Percentiles rank a stretch among this genome's conserved stretches.
Evolutionary conservation across 1,140 invertebrate genomes (phyloP).

Genomic region (Cecropterus lyciades): DNA sequence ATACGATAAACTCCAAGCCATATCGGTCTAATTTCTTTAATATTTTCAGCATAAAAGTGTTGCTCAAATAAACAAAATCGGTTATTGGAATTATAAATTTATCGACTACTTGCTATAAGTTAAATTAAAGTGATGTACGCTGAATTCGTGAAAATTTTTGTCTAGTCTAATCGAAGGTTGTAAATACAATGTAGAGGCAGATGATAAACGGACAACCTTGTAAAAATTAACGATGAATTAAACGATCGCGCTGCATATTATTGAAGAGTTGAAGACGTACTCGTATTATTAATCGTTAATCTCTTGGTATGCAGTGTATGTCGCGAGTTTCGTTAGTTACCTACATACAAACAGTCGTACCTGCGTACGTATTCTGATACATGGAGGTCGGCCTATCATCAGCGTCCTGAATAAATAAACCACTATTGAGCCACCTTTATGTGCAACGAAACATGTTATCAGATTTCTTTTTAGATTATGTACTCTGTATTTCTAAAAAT

Average conservation of each 20-base stretch:
- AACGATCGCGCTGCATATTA: background rate
- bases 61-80: no score
- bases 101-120: no score
- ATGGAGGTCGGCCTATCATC: constrained; percentile 61
- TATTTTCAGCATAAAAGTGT: no score
- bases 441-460: constrained; percentile 13
- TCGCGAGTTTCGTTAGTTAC: constrained; percentile 49
- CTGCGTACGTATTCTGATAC: constrained; percentile 44
- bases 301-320: constrained; percentile 48
- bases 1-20: no score
- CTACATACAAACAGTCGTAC: constrained; percentile 41
- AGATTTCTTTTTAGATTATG: constrained; percentile 8
- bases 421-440: constrained; percentile 43
- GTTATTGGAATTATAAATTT: no score
- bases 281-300: constrained; percentile 28
- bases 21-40: no score
- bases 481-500: background rate
- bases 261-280: background rate
- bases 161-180: no score
- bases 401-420: constrained; percentile 72
- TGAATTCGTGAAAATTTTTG: no score
- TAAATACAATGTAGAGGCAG: no score
- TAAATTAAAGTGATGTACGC: no score
- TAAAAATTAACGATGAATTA: no score
- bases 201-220: no score